Conservation (phyloP, 2,113 vertebrate species). For the Dissostichus mawsoni region DNA sequence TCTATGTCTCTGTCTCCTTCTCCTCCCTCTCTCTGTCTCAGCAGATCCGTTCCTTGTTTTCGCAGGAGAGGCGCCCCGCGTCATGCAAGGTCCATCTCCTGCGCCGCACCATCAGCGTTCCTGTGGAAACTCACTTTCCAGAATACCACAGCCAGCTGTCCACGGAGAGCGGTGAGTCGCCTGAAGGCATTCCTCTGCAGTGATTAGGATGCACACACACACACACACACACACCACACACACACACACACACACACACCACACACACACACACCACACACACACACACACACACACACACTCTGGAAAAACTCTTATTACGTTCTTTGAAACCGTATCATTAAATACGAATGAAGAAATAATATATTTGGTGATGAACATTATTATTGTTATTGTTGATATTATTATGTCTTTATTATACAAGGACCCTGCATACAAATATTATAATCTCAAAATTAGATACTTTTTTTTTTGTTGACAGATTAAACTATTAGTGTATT, state of each 20-base stretch:
- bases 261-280: not conserved
- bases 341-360: slow-evolving; percentile 14
- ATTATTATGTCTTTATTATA: too few relatives aligned
- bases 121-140: slow-evolving; percentile 83
- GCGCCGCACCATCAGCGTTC: slow-evolving; percentile 87
- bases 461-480: too few relatives aligned
- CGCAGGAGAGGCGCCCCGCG: slow-evolving; percentile 74
- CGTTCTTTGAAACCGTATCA: slow-evolving; percentile 4
- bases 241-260: not conserved
- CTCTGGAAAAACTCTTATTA: not conserved
- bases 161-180: slow-evolving; percentile 82
- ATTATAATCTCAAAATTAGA: too few relatives aligned
- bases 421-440: too few relatives aligned
- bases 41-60: slow-evolving; percentile 63
- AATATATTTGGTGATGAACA: not conserved
- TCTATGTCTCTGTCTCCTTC: slow-evolving; percentile 7
- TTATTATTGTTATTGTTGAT: too few relatives aligned
- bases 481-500: too few relatives aligned
- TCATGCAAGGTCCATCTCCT: slow-evolving; percentile 79
- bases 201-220: not conserved
- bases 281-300: not conserved
- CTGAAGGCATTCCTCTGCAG: slow-evolving; percentile 29
- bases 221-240: not conserved
- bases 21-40: slow-evolving; percentile 13
- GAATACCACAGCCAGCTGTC: slow-evolving; percentile 78